phyloP scores from a whole-genome alignment of 2,888 invertebrate species.

The Pammene fasciana region DNA sequence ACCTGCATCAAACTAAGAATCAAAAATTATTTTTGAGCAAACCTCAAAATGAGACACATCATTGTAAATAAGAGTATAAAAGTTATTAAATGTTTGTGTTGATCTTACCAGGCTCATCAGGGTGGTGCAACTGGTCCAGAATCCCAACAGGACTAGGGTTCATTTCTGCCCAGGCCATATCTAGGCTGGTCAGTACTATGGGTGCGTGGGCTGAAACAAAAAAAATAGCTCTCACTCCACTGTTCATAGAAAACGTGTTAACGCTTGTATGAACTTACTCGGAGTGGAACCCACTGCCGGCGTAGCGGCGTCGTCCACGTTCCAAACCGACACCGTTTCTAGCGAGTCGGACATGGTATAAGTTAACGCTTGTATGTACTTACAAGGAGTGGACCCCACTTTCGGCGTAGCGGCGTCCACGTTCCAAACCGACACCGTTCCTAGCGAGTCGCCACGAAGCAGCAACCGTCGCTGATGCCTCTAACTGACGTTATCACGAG shows the following conservation, averaged over 20 bases:
- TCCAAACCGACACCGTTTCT: slow-evolving; percentile 95
- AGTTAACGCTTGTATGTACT: slow-evolving; percentile 52
- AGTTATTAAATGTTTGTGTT: too few relatives aligned
- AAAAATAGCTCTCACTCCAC: neutral
- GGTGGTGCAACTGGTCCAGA: slow-evolving; percentile 92
- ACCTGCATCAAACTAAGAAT: too few relatives aligned
- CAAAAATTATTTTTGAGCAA: too few relatives aligned
- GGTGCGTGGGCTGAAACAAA: slow-evolving; percentile 86
- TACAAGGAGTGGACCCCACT: slow-evolving; percentile 81
- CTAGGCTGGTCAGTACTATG: slow-evolving; percentile 90
- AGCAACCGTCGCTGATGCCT: slow-evolving; percentile 87
- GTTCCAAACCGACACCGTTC: slow-evolving; percentile 94
- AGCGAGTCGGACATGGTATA: too few relatives aligned
- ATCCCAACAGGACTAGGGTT: slow-evolving; percentile 95
- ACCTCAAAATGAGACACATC: too few relatives aligned
- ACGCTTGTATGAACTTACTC: slow-evolving; percentile 70
- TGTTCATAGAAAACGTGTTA: too few relatives aligned
- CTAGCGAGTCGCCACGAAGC: slow-evolving; percentile 95
- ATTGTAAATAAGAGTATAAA: too few relatives aligned
- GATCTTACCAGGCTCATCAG: slow-evolving; percentile 84
- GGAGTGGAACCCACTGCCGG: slow-evolving; percentile 79
- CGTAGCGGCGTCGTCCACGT: slow-evolving; percentile 90
- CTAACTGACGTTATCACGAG: slow-evolving; percentile 86
- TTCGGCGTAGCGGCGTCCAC: slow-evolving; percentile 89
- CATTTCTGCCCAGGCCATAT: slow-evolving; percentile 94